Evolutionary conservation across 2,113 vertebrate species (phyloP), one percentile per base, ranked within the genome.

Genomic region (Vombatus ursinus): DNA sequence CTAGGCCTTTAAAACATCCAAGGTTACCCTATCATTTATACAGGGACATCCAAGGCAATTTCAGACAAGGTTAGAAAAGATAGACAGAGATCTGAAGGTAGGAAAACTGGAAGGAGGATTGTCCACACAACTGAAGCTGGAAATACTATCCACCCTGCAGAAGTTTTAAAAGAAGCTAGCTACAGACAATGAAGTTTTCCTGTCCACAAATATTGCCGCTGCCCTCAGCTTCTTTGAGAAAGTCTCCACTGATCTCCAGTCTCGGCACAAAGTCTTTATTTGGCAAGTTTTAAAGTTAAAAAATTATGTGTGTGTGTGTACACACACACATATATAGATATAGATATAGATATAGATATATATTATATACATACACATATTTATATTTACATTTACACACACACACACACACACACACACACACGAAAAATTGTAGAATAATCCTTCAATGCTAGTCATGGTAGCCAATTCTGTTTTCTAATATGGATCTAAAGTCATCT

Each of bases 121-220:
- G 24, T 99, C 99, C 97, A 99, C 98, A 0, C 99, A 99, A 94
- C 99, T 99, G 99, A 99, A 99, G 96, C 98, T 99, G 95, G 99
- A 99, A 98, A 99, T 99, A 96, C 99, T 99, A 96, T 99, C 99
- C 2, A 99, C 99, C 8, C 98, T 99, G 97, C 99, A 99, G 92
- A 99, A 99, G 97, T 99, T 99, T n/a, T 99, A 99, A 57, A 99
- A 99, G 98, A 99, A 99, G 99, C 98, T 99, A 49, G 99, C 99
- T 37, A 50, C 98, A 37, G 99, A 99, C 68, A 99, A 99, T 25
- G 99, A 99, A 97, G 97, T 97, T 0, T 99, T 99, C 97, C 98
- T 99, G 89, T 97, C 98, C 37, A 98, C 99, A 92, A 99, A 99
- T 26, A 99, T 99, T 23, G 99, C 99, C 90, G 98, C 99, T 54